phyloP scores from a whole-genome alignment of 2,113 vertebrate genomes.

The Sinocyclocheilus rhinocerous region DNA sequence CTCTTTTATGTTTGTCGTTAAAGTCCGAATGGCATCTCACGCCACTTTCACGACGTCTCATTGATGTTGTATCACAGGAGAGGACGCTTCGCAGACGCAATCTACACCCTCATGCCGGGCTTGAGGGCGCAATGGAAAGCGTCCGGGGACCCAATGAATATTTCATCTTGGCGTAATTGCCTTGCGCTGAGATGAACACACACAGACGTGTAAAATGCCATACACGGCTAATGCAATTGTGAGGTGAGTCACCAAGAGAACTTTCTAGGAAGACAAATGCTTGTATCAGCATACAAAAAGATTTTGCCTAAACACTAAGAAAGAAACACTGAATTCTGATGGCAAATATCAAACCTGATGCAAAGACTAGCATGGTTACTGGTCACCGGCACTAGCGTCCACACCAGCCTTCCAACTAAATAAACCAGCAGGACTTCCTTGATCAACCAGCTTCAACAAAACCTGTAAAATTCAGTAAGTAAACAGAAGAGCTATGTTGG shows the following conservation, averaged over 20 bases:
- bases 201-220: slow-evolving; percentile 23
- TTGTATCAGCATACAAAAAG: neutral
- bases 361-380: neutral
- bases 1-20: slow-evolving; percentile 48
- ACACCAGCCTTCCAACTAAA: too few relatives aligned
- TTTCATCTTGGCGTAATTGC: slow-evolving; percentile 40
- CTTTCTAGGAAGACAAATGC: slow-evolving; percentile 19
- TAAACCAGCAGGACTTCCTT: too few relatives aligned
- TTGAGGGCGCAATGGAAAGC: neutral
- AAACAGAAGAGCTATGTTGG: too few relatives aligned
- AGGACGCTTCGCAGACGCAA: neutral
- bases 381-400: neutral
- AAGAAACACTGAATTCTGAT: neutral
- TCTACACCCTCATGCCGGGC: neutral
- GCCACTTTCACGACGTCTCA: slow-evolving; percentile 24
- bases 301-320: neutral
- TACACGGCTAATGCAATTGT: neutral
- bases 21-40: slow-evolving; percentile 43
- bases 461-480: too few relatives aligned
- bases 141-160: slow-evolving; percentile 45
- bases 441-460: too few relatives aligned
- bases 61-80: slow-evolving; percentile 38
- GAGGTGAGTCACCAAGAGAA: neutral
- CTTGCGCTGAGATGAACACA: slow-evolving; percentile 24
- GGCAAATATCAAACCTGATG: neutral